Percentiles rank a stretch among this genome's conserved stretches.
Conservation (phyloP, 2,888 invertebrate genomes). For the Yponomeuta plumbellus region DNA sequence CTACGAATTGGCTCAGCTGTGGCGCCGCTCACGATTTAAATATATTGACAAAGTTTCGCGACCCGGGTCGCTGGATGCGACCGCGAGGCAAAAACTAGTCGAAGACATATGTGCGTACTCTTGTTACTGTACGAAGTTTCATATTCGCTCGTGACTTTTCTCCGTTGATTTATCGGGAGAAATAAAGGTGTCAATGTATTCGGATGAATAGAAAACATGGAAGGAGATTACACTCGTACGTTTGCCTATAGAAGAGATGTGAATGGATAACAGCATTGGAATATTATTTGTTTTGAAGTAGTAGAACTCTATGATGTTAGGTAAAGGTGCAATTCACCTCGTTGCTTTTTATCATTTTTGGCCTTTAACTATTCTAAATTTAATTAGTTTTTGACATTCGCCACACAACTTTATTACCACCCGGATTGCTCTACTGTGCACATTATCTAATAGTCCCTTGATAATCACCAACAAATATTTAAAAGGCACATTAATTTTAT, state of each 20-base stretch:
- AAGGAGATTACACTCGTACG: not conserved
- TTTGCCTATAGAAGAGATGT: not conserved
- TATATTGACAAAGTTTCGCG: not conserved
- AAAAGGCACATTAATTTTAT: too few species aligned
- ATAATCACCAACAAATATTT: too few species aligned
- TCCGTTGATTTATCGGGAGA: not conserved
- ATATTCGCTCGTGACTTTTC: not conserved
- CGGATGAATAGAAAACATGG: not conserved
- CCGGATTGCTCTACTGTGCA: too few species aligned
- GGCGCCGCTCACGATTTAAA: not conserved
- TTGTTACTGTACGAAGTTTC: not conserved
- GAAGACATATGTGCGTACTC: not conserved
- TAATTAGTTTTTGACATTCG: too few species aligned
- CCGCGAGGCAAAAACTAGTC: slow-evolving; percentile 1
- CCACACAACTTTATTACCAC: too few species aligned
- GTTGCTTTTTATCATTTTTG: too few species aligned
- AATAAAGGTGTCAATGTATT: not conserved
- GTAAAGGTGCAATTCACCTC: too few species aligned
- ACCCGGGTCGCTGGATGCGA: not conserved
- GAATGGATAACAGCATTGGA: too few species aligned
- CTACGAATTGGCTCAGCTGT: not conserved
- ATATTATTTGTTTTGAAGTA: too few species aligned
- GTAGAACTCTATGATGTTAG: too few species aligned
- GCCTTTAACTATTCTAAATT: too few species aligned
- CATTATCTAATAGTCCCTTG: too few species aligned